phyloP scores from a whole-genome alignment of 2,888 invertebrate species.

The Drosophila picticornis region DNA sequence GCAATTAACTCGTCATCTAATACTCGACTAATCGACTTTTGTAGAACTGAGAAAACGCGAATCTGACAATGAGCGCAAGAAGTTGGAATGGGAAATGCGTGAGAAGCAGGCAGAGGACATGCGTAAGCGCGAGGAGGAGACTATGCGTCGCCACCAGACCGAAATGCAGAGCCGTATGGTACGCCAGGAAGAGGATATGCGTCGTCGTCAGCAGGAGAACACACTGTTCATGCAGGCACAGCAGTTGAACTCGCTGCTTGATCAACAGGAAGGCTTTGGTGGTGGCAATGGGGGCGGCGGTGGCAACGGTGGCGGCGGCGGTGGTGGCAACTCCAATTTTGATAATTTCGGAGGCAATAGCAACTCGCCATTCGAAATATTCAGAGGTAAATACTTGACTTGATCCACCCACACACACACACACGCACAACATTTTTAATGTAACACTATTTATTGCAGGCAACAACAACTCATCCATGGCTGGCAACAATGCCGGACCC shows the following conservation, averaged over 20 bases:
- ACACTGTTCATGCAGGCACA: slow-evolving; percentile 93
- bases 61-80: slow-evolving; percentile 94
- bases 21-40: slow-evolving; percentile 25
- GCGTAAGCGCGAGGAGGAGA: slow-evolving; percentile 89
- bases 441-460: slow-evolving; percentile 22
- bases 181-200: slow-evolving; percentile 93
- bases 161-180: slow-evolving; percentile 92
- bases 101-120: slow-evolving; percentile 93
- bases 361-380: slow-evolving; percentile 82
- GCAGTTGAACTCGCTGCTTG: slow-evolving; percentile 88
- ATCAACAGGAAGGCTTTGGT: slow-evolving; percentile 87
- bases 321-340: slow-evolving; percentile 61
- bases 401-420: background rate
- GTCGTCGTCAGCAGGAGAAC: slow-evolving; percentile 94
- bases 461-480: slow-evolving; percentile 62
- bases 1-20: slow-evolving; percentile 20
- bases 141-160: slow-evolving; percentile 89
- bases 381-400: slow-evolving; percentile 74
- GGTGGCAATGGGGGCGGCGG: slow-evolving; percentile 57
- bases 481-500: slow-evolving; percentile 59
- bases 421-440: background rate
- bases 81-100: slow-evolving; percentile 93
- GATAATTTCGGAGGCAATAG: slow-evolving; percentile 75
- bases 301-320: slow-evolving; percentile 57
- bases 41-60: slow-evolving; percentile 92